Base-by-base conservation (phyloP, 1,140 invertebrate genomes). In the Eciton burchellii region DNA sequence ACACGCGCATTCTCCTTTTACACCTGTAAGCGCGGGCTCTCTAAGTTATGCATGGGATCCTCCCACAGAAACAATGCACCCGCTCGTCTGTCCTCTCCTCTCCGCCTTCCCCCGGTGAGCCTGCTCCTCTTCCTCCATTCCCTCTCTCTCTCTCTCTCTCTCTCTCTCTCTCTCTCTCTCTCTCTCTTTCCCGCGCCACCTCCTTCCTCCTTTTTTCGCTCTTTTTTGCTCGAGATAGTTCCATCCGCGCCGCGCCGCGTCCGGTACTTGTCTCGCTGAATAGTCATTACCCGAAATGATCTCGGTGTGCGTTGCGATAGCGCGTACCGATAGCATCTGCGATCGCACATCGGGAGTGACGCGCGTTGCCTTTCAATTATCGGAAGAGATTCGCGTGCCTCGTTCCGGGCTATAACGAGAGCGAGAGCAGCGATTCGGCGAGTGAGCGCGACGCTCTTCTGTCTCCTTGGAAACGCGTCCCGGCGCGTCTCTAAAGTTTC, bases 1-100 rank as follows among this genome's bases (percentile, higher is more conserved):
- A 86, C 82, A 83, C 89, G 88, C 87, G 87, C 88, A 90, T 92
- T 92, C 86, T 87, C 89, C 88, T 89, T 93, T 93, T 92, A 93
- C 92, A 93, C 92, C 92, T 93, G 92, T 93, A n/a, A n/a, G 91
- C 91, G 88, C 90, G 86, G 35, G 81, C 88, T 86, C 85, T 90
- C 87, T 91, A 91, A 92, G 89, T 93, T 93, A 92, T 92, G 91
- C 92, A 92, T 90, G 91, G 90, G 92, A 93, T 92, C 92, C 92
- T 93, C 92, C 92, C 92, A 93, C 92, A 92, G 92, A 93, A 93
- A 93, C 92, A 93, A 93, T 93, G 92, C 91, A 90, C 86, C 89
- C 89, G 86, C 89, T 79, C 84, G 84, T 60, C 72, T 73, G 43
- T 72, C 68, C 9, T 49, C 73, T 66, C 41, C 57, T 66, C 49